Evolutionary conservation across 2,113 vertebrate species (phyloP).

Genomic region (Spea multiplicata): DNA sequence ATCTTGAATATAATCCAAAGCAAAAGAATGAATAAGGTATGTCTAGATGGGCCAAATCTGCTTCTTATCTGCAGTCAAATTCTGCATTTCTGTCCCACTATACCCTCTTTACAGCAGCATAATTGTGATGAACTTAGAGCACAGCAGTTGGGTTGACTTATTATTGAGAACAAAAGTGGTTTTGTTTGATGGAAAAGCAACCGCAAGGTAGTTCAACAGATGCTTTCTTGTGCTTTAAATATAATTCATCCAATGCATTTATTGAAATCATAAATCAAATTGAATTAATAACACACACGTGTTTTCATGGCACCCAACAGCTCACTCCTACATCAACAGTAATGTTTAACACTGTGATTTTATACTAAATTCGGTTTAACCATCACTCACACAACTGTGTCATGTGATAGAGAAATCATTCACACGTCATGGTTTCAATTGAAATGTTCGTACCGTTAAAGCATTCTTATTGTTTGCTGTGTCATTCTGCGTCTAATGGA

Average conservation of each 20-base stretch:
- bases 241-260: neutral
- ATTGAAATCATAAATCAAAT: neutral
- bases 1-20: too few relatives aligned
- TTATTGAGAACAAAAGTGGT: neutral
- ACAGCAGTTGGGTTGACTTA: too few relatives aligned
- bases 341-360: slow-evolving; percentile 9
- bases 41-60: too few relatives aligned
- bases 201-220: neutral
- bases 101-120: too few relatives aligned
- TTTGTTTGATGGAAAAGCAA: neutral
- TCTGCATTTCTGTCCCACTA: too few relatives aligned
- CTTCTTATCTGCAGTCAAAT: too few relatives aligned
- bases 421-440: slow-evolving; percentile 45
- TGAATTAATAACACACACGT: slow-evolving; percentile 14
- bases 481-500: slow-evolving; percentile 56
- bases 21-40: too few relatives aligned
- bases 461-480: slow-evolving; percentile 60
- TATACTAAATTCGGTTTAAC: slow-evolving; percentile 1
- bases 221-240: neutral
- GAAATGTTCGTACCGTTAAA: slow-evolving; percentile 50
- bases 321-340: neutral
- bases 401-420: slow-evolving; percentile 44
- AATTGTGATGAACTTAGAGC: too few relatives aligned
- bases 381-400: slow-evolving; percentile 21
- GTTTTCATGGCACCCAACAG: neutral